Base-by-base conservation (phyloP, 1,140 invertebrate species). In the Macrobrachium nipponense region DNA sequence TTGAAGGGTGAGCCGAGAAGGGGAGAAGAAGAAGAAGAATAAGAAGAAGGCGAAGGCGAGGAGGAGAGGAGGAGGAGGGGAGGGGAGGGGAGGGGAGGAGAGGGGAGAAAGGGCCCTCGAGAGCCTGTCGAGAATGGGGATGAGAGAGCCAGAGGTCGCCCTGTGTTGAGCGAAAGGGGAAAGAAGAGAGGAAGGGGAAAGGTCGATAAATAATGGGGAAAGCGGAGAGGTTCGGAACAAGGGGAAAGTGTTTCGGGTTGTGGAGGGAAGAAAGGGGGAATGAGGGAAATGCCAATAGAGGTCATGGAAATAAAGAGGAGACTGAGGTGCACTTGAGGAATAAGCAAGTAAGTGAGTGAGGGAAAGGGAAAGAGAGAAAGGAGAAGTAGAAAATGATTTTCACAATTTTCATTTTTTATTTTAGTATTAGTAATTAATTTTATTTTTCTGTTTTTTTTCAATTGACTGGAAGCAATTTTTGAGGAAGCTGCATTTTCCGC, bases 221-320 rank as follows among this genome's bases (percentile, higher is more conserved):
- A 27, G 18, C 20, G n/a, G 18, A 18, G 66, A 68, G n/a, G n/a
- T 12, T 3, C 10, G 18, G n/a, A 18, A 68, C 10, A 27, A 66
- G 18, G 64, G 27, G 66, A 27, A 64, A 51, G 51, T 51, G 51
- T 51, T 51, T 51, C 51, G 51, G 51, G 51, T 51, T 51, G 51
- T 51, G n/a, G 66, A 68, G 66, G 66, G 27, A 15, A 27, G 4
- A 68, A 68, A 23, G 66, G n/a, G 64, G 64, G 15, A 68, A 27
- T 68, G 0, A n/a, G 14, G 18, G 20, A 27, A 68, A n/a, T 23
- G 23, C 18, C 23, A 20, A 66, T 66, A 66, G 23, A 66, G 23
- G 64, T 66, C 18, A 23, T 11, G 18, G 64, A 2, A 66, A 62
- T 78, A 60, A 62, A 78, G 61, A 43, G 76, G 43, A 79, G n/a